Evolutionary conservation across 2,888 invertebrate species (phyloP), one percentile per base, ranked within the genome.

Genomic region (Euzophera pinguis): DNA sequence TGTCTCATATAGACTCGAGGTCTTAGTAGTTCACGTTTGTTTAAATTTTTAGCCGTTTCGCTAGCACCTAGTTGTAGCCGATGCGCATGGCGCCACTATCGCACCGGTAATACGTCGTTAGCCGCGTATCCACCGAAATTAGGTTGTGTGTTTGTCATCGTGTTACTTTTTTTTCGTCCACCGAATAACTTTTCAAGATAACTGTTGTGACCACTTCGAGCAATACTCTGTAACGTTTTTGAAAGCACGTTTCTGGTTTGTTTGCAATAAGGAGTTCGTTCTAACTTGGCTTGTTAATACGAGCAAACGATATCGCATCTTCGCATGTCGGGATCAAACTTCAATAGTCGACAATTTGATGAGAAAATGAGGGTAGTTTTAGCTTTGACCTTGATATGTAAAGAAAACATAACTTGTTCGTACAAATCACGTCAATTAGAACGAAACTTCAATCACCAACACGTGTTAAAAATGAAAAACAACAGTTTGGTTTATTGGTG

Each of bases 31-130:
- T 64, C 69, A 62, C 64, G 64, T 62, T 64, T 62, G 62, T 63
- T 57, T 16, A 8, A 13, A 16, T 39, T 39, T 39, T 58, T 66
- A 69, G 68, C 59, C 62, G 64, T 63, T 53, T 61, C 71, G 78
- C 72, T 66, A 66, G 75, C 81, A 73, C 78, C 60, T 67, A 65
- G 55, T 54, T 57, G 56, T 61, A 60, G 61, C 67, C 65, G 64
- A 39, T 63, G 61, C 66, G 77, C 78, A 74, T 73, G 79, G 71
- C 66, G 71, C 65, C 56, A 59, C 35, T 12, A 14, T 49, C 57
- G 61, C 65, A 62, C 64, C 60, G 64, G 64, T 53, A 63, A 29
- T 51, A 29, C 16, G 41, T 42, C 45, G 47, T 52, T 12, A 16
- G 39, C 39, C 37, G 37, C 37, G 37, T 38, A 38, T 38, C 37